Percentiles rank a stretch among this genome's conserved stretches.
Evolutionary conservation across 2,797 vertebrate genomes (phyloP).

Genomic region (Pampus argenteus): DNA sequence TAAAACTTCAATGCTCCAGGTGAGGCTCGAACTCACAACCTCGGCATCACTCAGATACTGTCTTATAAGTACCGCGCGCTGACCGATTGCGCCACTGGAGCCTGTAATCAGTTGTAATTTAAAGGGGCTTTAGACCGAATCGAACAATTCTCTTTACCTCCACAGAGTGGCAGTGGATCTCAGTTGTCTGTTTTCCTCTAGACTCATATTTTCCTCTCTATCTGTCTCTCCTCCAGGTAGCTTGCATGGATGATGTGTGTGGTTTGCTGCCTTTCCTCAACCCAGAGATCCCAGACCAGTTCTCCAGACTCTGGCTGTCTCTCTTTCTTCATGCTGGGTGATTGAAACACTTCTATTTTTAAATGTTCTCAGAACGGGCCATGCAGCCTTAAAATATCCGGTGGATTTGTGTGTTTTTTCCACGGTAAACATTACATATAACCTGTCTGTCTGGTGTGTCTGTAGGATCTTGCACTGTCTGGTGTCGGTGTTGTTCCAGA

Average conservation of each 20-base stretch:
- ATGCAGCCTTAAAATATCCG: neutral
- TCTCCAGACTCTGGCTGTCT: slow-evolving; percentile 97
- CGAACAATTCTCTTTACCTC: neutral
- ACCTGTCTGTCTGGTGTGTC: slow-evolving; percentile 2
- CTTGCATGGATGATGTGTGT: slow-evolving; percentile 98
- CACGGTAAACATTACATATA: neutral
- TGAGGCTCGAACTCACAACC: slow-evolving; percentile 69
- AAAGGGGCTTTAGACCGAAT: neutral
- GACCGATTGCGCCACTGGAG: slow-evolving; percentile 63
- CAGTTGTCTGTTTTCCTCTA: neutral
- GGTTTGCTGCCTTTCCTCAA: slow-evolving; percentile 97
- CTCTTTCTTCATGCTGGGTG: slow-evolving; percentile 98
- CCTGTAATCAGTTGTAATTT: fast-evolving
- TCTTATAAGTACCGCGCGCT: slow-evolving; percentile 59
- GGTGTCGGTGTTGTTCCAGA: slow-evolving; percentile 97
- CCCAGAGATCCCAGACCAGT: slow-evolving; percentile 97
- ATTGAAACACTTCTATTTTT: slow-evolving; percentile 39
- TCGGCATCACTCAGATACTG: slow-evolving; percentile 56
- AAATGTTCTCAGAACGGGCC: neutral
- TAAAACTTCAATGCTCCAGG: slow-evolving; percentile 37
- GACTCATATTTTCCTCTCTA: neutral
- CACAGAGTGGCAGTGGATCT: slow-evolving; percentile 32
- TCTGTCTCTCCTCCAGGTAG: slow-evolving; percentile 84
- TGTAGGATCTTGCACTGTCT: slow-evolving; percentile 96
- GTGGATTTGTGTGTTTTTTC: neutral